Evolutionary conservation across 2,888 invertebrate species (phyloP).

Genomic region (Elegia similella): DNA sequence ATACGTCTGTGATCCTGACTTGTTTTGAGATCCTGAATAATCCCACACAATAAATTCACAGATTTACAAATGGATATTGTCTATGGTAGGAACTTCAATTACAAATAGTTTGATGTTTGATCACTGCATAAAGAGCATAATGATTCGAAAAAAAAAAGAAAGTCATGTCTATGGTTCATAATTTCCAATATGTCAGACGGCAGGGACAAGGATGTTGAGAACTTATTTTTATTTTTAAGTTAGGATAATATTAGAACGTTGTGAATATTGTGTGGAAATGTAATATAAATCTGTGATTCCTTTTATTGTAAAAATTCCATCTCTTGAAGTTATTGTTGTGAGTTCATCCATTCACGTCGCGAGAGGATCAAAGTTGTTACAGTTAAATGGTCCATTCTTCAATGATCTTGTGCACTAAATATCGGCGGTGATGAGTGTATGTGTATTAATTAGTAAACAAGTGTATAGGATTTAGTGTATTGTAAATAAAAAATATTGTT

Average conservation of each 20-base stretch:
- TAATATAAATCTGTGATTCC: conserved; percentile 33
- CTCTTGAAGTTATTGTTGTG: conserved; percentile 33
- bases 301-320: conserved; percentile 36
- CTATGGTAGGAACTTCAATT: neutral
- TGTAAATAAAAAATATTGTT: conserved; percentile 80
- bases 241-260: conserved; percentile 44
- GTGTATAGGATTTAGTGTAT: conserved; percentile 61
- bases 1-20: no score
- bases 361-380: conserved; percentile 36
- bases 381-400: conserved; percentile 65
- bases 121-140: neutral
- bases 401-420: conserved; percentile 42
- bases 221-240: conserved; percentile 47
- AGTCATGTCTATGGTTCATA: conserved; percentile 22
- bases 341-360: conserved; percentile 32
- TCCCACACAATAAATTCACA: no score
- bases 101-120: neutral
- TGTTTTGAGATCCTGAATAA: no score
- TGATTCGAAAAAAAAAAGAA: neutral
- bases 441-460: conserved; percentile 41
- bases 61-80: neutral
- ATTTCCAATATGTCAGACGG: conserved; percentile 70
- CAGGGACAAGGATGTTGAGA: conserved; percentile 45
- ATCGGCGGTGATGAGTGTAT: conserved; percentile 40
- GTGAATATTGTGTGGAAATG: conserved; percentile 44